Evolutionary conservation across 1,140 invertebrate genomes (phyloP), one percentile per base, ranked within the genome.

Genomic region (Tachypleus tridentatus): DNA sequence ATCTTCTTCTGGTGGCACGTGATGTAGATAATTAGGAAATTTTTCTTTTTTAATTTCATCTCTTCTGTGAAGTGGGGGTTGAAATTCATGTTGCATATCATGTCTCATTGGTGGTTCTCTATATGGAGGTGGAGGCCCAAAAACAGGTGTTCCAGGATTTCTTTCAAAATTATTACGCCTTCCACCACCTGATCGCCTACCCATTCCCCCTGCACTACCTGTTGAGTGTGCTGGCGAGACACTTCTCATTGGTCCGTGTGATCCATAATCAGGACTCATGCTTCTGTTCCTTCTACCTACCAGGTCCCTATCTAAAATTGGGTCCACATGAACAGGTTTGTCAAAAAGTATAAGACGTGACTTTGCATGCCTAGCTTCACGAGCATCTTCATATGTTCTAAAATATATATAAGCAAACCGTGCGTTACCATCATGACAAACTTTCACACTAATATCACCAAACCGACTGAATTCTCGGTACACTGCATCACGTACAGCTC

Each of bases 351-450:
- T 87, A 49, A 97, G 85, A 51, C 93, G 82, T 1, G 89, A 86
- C 76, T 96, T 97, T n/a, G 86, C 86, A 77, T 95, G 91, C 77
- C 95, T 94, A 0, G 94, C 94, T 73, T 94, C 92, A 57, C 91
- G 80, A 0, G 95, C 95, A 79, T 98, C 94, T 75, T 98, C 94
- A 4, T 87, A 85, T 73, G 85, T 95, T 6, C 93, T 82, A 73
- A 98, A 98, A 79, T 94, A 97, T 5, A 97, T 87, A 77, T 97
- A 98, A 0, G 93, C 94, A 5, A 98, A 86, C 52, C 93, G 79
- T 73, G 97, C 92, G 70, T 95, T 92, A 62, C 72, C 74, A 61
- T 75, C 75, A 72, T 94, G 88, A 3, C 89, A 86, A 58, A 98
- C 84, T 73, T 93, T 87, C 49, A 98, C 92, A 72, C 88, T 95